Evolutionary conservation across 2,113 vertebrate genomes (phyloP).

Genomic region (Odocoileus hemionus): DNA sequence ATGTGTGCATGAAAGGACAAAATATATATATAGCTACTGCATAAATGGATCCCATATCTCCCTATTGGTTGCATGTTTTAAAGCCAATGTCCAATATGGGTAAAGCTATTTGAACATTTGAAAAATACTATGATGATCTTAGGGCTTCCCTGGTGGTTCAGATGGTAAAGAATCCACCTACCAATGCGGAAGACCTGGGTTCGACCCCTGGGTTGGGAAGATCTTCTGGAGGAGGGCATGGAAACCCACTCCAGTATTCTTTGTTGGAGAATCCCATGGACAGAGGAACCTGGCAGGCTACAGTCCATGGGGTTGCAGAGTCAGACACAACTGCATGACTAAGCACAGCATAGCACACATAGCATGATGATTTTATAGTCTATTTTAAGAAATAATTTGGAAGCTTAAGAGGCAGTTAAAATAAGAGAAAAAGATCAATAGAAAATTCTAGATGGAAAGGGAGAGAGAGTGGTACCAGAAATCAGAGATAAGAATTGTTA

Average conservation of each 20-base stretch:
- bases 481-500: background rate
- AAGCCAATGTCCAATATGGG: background rate
- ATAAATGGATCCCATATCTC: background rate
- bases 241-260: background rate
- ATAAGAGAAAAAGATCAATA: background rate
- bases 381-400: background rate
- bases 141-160: background rate
- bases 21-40: background rate
- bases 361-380: background rate
- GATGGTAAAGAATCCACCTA: rapidly evolving
- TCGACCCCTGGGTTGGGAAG: rapidly evolving
- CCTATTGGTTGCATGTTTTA: background rate
- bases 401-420: background rate
- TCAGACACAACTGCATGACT: background rate
- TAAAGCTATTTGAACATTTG: background rate
- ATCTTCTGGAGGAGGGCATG: background rate
- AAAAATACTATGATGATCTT: slow-evolving; percentile 1
- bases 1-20: background rate
- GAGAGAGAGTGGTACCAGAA: background rate
- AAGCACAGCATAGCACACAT: background rate
- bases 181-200: background rate
- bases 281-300: background rate
- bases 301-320: rapidly evolving
- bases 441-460: background rate
- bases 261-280: background rate